Evolutionary conservation across 2,113 vertebrate genomes (phyloP).

Genomic region (Colistium nudipinnis): DNA sequence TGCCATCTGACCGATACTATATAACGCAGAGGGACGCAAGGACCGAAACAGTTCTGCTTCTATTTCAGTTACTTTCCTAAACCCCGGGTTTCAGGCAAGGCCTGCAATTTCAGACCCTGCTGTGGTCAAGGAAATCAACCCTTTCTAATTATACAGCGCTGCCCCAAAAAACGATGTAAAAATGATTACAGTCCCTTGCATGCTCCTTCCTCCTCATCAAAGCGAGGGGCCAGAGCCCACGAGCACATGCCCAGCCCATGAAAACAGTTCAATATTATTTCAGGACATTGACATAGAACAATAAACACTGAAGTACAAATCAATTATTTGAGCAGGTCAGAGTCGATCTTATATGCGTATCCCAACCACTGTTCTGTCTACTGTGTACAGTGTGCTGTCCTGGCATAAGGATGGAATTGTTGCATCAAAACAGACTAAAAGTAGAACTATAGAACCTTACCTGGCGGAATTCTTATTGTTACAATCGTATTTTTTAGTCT

Average conservation of each 20-base stretch:
- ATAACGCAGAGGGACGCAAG: constrained; percentile 61
- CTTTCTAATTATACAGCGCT: constrained; percentile 81
- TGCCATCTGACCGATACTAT: constrained; percentile 72
- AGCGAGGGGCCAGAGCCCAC: constrained; percentile 65
- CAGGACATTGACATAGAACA: constrained; percentile 62
- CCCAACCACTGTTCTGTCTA: constrained; percentile 25
- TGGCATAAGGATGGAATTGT: constrained; percentile 23
- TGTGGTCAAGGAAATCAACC: constrained; percentile 79
- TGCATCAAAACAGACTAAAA: constrained; percentile 9
- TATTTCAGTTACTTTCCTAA: constrained; percentile 77
- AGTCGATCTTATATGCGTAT: constrained; percentile 26
- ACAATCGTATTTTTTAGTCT: neutral
- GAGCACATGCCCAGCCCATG: constrained; percentile 64
- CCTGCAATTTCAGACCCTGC: constrained; percentile 81
- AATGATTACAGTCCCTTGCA: constrained; percentile 80
- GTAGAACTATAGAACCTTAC: neutral
- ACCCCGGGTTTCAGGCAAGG: constrained; percentile 62
- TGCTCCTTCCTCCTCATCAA: constrained; percentile 76
- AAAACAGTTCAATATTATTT: constrained; percentile 71
- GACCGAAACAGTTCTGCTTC: constrained; percentile 65
- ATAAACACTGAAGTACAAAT: constrained; percentile 61
- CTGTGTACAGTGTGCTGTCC: constrained; percentile 3
- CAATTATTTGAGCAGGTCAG: constrained; percentile 54
- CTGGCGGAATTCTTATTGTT: neutral
- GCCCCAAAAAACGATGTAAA: constrained; percentile 75